Evolutionary conservation across 2,113 vertebrate species (phyloP), one percentile per base, ranked within the genome.

Genomic region (Peromyscus leucopus): DNA sequence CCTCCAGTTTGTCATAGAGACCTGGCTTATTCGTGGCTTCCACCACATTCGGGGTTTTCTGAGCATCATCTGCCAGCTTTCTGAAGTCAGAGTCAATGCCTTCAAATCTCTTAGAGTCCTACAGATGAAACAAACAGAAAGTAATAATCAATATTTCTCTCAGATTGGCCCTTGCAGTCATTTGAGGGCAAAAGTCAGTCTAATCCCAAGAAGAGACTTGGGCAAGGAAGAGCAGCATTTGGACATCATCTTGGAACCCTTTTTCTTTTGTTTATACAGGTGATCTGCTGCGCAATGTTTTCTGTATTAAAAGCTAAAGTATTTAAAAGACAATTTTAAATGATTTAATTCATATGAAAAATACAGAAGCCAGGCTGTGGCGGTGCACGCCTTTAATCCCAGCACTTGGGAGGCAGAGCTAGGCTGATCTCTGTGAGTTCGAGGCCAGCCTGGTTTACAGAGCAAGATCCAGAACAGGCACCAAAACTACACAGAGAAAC

Each of bases 71-170:
- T 4, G 99, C 99, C 97, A 99, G 97, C 61, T 99, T 99, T 98
- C 99, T 99, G 98, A 99, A 99, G 98, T 99, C 99, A 36, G 39
- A 87, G 98, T 99, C 99, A 93, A 99, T 99, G 82, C 98, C 98
- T 95, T 99, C 99, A 74, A 99, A 99, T 96, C 99, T 98, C 95
- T 98, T 98, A 36, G 99, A 99, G 97, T 99, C 99, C 99, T 99
- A 97, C 24, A 28, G 94, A 97, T 57, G 46, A 72, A 97, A 91
- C 85, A 91, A 28, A 33, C 11, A 21, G 33, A n/a, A 78, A 51
- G 61, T 36, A 51, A 67, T 28, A 93, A 71, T 95, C 51, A 95
- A 84, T 19, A 33, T 46, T 1, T 3, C n/a, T 84, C 69, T 75
- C 63, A 36, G 3, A 5, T 80, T 46, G 42, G 12, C 13, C 39